Percentiles rank a stretch among this genome's conserved stretches.
phyloP scores from a whole-genome alignment of 2,797 vertebrate genomes.

The Thunnus albacares region DNA sequence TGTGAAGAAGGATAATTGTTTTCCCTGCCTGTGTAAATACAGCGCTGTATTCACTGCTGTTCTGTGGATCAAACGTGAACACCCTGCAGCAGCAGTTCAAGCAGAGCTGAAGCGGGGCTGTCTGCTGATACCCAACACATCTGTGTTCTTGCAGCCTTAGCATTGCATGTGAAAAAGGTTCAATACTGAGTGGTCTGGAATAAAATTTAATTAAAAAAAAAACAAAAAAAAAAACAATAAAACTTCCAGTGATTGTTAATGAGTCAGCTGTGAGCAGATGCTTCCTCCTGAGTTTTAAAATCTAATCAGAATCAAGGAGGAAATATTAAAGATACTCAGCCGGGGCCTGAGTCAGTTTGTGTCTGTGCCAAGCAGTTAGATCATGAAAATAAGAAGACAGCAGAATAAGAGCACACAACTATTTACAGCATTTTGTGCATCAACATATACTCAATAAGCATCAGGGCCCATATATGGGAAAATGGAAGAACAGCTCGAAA shows the following conservation, averaged over 20 bases:
- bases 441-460: constrained; percentile 20
- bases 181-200: constrained; percentile 55
- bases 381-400: constrained; percentile 41
- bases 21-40: not conserved
- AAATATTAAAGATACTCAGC: constrained; percentile 20
- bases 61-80: not conserved
- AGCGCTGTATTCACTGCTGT: not conserved
- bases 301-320: constrained; percentile 20
- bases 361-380: constrained; percentile 29
- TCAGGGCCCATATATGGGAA: constrained; percentile 18
- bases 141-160: constrained; percentile 11
- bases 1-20: not conserved
- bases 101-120: constrained; percentile 10
- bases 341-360: constrained; percentile 21
- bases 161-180: constrained; percentile 22
- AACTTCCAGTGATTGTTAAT: constrained; percentile 35
- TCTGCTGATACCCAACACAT: not conserved
- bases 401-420: constrained; percentile 46
- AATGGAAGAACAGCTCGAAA: not conserved
- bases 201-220: not conserved
- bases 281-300: constrained; percentile 18
- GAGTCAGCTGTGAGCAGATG: constrained; percentile 39
- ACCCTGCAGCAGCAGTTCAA: not conserved
- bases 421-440: constrained; percentile 73
- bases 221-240: not conserved